Evolutionary conservation across 1,140 invertebrate genomes (phyloP).

Genomic region (Holcopasites calliopsidis): DNA sequence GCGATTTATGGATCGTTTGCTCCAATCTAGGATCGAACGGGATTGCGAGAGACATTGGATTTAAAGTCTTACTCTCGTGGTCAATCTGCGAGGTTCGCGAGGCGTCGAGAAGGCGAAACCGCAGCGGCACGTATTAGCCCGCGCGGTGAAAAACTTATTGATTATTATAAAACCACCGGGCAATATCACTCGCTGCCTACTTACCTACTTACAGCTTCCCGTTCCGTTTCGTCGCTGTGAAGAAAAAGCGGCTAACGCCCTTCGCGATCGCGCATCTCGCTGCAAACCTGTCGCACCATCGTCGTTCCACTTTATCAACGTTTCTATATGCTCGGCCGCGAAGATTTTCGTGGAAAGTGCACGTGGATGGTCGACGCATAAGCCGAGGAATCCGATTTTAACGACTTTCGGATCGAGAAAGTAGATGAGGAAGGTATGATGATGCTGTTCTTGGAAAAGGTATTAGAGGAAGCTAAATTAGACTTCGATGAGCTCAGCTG

Average conservation of each 20-base stretch:
- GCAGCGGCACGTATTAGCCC: constrained; percentile 32
- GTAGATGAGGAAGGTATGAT: not conserved
- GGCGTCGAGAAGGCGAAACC: constrained; percentile 44
- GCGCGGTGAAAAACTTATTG: constrained; percentile 32
- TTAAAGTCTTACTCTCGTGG: not conserved
- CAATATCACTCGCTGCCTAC: constrained; percentile 51
- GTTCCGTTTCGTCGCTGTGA: constrained; percentile 18
- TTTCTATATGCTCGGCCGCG: constrained; percentile 23
- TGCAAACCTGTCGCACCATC: not conserved
- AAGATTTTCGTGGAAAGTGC: not conserved
- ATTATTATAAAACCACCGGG: constrained; percentile 39
- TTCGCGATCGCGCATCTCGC: constrained; percentile 1
- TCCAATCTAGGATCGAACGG: not conserved
- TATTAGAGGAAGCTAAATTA: not conserved
- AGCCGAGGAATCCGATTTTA: not conserved
- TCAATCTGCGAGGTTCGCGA: constrained; percentile 30
- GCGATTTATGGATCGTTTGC: not conserved
- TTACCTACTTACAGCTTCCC: constrained; percentile 50
- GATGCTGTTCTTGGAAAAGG: not conserved
- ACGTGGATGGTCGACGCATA: not conserved
- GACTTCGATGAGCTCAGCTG: not conserved
- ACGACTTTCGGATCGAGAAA: not conserved
- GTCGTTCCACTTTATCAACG: constrained; percentile 37
- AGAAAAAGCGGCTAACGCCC: constrained; percentile 40
- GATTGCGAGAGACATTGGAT: constrained; percentile 26